These are phyloP conservation scores for Platycercus adscitus DNA, from an alignment of 2,113 vertebrate genomes.

Conservation along the genomic window DNA sequence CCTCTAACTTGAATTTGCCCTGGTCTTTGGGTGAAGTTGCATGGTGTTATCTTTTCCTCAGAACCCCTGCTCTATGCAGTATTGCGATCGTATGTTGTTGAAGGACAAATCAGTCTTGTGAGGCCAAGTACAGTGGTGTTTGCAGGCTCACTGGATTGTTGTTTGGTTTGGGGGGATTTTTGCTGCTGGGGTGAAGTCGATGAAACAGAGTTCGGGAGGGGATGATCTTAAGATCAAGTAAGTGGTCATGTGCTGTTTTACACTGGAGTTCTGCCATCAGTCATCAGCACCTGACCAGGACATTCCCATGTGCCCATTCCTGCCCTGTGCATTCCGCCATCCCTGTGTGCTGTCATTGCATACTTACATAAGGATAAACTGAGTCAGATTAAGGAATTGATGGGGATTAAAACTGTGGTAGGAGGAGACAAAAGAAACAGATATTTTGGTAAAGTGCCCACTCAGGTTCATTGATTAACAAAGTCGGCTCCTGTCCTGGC, in stretches of 20 bases:
- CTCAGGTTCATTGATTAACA: neutral
- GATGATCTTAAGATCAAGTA: too few relatives aligned
- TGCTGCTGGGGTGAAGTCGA: neutral
- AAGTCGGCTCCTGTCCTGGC: neutral
- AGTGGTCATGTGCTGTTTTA: neutral
- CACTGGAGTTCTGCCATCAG: rapidly evolving
- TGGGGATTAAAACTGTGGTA: neutral
- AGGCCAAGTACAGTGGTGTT: rapidly evolving
- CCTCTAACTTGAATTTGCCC: neutral
- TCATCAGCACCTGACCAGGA: neutral
- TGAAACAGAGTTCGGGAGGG: neutral
- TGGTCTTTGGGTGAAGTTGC: neutral
- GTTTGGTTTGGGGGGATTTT: neutral
- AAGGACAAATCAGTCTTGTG: neutral
- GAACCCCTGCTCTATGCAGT: neutral
- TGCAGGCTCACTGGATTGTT: neutral
- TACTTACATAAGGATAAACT: rapidly evolving
- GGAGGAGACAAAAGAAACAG: neutral
- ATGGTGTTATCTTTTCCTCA: neutral
- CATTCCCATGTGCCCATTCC: rapidly evolving
- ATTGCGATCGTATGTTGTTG: neutral
- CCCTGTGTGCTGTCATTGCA: rapidly evolving
- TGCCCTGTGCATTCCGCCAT: rapidly evolving
- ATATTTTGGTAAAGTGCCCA: neutral
- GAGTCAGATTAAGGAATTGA: neutral